Percentiles rank a stretch among this genome's conserved stretches.
phyloP scores from a whole-genome alignment of 2,113 vertebrate genomes.

The Henicopernis longicauda region DNA sequence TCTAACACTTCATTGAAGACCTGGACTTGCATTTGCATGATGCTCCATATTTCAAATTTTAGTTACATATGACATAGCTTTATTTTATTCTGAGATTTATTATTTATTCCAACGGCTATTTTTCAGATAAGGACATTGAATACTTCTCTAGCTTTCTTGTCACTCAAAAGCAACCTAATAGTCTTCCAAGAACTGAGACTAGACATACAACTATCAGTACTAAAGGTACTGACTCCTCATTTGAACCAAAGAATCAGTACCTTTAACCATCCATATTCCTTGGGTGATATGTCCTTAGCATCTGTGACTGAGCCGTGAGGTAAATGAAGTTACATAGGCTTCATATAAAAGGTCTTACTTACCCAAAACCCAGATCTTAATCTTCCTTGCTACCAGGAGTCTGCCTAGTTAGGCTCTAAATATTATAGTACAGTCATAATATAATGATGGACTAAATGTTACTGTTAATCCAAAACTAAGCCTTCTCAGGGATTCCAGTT shows the following conservation, averaged over 20 bases:
- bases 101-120: background rate
- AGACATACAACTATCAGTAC: background rate
- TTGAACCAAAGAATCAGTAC: background rate
- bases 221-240: background rate
- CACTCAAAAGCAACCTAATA: background rate
- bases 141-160: background rate
- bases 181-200: background rate
- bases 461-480: background rate
- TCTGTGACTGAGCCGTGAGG: background rate
- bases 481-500: background rate
- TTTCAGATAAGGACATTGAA: background rate
- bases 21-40: background rate
- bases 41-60: background rate
- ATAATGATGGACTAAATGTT: background rate
- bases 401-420: background rate
- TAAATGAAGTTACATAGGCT: background rate
- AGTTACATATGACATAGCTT: background rate
- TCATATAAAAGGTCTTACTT: background rate
- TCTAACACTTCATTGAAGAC: background rate
- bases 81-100: background rate
- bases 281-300: background rate
- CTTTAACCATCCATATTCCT: background rate
- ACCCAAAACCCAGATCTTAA: background rate
- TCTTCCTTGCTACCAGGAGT: background rate
- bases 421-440: background rate